Conservation (phyloP, 2,113 vertebrate genomes). For the Tretioscincus oriximinensis region DNA sequence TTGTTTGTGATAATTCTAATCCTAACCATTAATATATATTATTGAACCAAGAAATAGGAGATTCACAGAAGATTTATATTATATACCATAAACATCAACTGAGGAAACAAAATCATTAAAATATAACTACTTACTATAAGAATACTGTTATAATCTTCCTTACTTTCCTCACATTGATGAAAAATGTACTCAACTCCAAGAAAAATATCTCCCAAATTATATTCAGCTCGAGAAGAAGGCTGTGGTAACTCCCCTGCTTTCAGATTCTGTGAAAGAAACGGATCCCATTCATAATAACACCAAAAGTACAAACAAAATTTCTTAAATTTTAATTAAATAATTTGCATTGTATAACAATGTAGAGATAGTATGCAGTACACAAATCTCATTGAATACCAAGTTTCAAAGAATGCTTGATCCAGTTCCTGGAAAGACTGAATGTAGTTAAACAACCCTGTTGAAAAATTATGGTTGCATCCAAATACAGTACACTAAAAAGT, state of each 20-base stretch:
- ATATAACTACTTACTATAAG: constrained; percentile 77
- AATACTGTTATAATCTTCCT: constrained; percentile 72
- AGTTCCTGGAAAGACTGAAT: not conserved
- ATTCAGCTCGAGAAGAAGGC: constrained; percentile 75
- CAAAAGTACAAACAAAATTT: not conserved
- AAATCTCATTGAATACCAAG: not conserved
- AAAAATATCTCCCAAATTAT: constrained; percentile 88
- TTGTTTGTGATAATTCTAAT: too few relatives aligned
- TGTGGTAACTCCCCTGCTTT: constrained; percentile 79
- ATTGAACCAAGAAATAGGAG: too few relatives aligned
- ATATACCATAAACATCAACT: not conserved
- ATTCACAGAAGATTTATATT: too few relatives aligned
- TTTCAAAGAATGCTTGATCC: not conserved
- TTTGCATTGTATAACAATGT: too few relatives aligned
- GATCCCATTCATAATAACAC: not conserved
- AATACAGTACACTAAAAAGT: not conserved
- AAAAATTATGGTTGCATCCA: not conserved
- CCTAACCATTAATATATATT: too few relatives aligned
- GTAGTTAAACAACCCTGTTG: not conserved
- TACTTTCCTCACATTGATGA: constrained; percentile 73
- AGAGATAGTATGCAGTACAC: not conserved
- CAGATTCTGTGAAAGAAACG: constrained; percentile 72
- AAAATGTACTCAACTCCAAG: constrained; percentile 88
- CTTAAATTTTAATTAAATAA: not conserved
- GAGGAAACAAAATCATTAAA: not conserved